phyloP scores from a whole-genome alignment of 2,797 vertebrate genomes.

The Tamandua tetradactyla region DNA sequence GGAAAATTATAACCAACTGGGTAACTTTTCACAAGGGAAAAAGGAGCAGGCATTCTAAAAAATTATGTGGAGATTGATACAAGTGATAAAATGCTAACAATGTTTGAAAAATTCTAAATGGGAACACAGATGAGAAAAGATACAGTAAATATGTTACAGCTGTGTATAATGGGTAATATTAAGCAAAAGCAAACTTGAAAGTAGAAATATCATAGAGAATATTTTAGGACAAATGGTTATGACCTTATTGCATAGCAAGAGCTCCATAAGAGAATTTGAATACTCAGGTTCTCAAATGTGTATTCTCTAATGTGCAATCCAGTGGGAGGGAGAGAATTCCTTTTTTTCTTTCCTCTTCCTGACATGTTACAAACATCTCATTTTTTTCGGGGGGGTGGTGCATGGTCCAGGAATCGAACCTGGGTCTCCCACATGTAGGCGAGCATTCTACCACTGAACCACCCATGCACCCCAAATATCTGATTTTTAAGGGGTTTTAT shows the following conservation, averaged over 20 bases:
- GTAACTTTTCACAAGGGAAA: constrained; percentile 46
- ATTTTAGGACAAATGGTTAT: constrained; percentile 34
- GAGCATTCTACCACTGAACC: too few species aligned
- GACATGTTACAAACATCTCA: neutral
- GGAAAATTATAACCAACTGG: constrained; percentile 24
- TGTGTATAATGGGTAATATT: constrained; percentile 17
- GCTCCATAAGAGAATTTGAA: neutral
- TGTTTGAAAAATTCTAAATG: constrained; percentile 29
- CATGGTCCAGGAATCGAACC: too few species aligned
- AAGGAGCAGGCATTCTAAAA: constrained; percentile 36
- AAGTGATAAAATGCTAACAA: constrained; percentile 9
- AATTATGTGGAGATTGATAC: neutral
- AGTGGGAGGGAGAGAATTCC: neutral
- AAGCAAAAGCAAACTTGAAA: constrained; percentile 38
- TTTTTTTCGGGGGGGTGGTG: too few species aligned
- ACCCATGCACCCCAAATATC: too few species aligned
- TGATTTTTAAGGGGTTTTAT: constrained; percentile 45
- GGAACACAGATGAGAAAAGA: constrained; percentile 28
- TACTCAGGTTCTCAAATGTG: constrained; percentile 18
- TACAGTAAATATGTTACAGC: neutral
- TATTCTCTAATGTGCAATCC: constrained; percentile 3
- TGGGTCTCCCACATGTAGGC: too few species aligned
- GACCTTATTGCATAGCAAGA: neutral
- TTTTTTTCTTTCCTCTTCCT: neutral
- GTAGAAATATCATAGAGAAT: constrained; percentile 43